Base-by-base conservation (phyloP, 2,113 vertebrate genomes). In the Megaleporinus macrocephalus region DNA sequence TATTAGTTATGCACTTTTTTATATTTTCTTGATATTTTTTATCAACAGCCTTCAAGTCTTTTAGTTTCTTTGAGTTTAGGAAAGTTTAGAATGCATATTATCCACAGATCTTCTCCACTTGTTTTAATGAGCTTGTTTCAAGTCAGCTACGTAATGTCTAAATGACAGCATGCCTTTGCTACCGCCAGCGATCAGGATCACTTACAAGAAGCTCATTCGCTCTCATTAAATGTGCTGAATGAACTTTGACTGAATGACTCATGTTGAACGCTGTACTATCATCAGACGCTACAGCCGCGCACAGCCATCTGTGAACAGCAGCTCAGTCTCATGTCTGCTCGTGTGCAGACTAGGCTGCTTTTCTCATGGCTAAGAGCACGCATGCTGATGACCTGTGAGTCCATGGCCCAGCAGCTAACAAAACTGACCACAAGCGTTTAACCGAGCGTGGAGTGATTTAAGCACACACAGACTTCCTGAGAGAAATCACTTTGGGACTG, bases 381-480 rank as follows among this genome's bases (percentile, higher is more conserved):
- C 33, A 13, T 24, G 12, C 65, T 22, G 16, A 22, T 22, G 16
- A 20, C 33, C n/a, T 79, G 15, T 69, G n/a, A 55, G 49, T 10
- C 41, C 4, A 44, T 44, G 41, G 9, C 41, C 41, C 41, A 44
- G 41, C 5, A 44, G 41, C 30, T 30, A 49, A 62, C 36, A 83
- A 76, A 72, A 29, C 72, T 62, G 74, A 33, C 24, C 47, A 33
- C 36, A 47, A 61, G 53, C 24, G 16, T 62, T 33, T 82, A 71
- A 51, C 65, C 49, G 66, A 76, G 53, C 20, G 36, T 49, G 44
- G 36, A 74, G 22, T 63, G 70, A 73, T 84, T 63, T 44, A 71
- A 61, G 65, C 33, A 59, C 66, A 29, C 16, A 61, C 16, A 44
- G 65, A 61, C 57, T 71, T 71, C 66, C 66, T 71, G 53, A 59